Evolutionary conservation across 2,888 invertebrate species (phyloP).

Genomic region (Sussaba pulchella): DNA sequence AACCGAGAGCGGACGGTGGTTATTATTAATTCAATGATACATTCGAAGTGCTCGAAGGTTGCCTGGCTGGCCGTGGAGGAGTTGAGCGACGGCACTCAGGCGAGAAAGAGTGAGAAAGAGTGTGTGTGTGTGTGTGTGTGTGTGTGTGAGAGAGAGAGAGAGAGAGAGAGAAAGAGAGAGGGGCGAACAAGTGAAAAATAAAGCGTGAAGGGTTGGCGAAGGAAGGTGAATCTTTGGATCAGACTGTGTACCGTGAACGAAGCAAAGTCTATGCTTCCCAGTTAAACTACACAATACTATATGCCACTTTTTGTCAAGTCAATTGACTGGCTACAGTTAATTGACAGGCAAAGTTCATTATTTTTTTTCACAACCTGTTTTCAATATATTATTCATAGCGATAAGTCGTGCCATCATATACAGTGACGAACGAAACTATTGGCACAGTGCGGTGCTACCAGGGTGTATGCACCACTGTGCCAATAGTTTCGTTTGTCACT

Average conservation of each 20-base stretch:
- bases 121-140: too few relatives aligned
- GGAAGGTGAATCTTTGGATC: background rate
- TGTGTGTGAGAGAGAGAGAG: background rate
- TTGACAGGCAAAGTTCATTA: too few relatives aligned
- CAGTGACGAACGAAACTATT: too few relatives aligned
- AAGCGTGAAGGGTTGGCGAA: background rate
- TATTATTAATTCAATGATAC: constrained; percentile 79
- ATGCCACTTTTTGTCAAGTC: background rate
- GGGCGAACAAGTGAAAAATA: background rate
- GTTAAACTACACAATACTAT: background rate
- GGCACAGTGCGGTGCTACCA: too few relatives aligned
- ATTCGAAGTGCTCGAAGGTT: constrained; percentile 70
- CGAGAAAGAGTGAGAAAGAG: constrained; percentile 17
- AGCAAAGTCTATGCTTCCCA: background rate
- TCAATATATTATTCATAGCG: too few relatives aligned
- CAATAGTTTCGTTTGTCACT: too few relatives aligned
- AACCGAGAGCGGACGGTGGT: constrained; percentile 71
- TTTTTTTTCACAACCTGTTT: too few relatives aligned
- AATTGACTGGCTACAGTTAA: constrained; percentile 1
- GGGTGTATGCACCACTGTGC: too few relatives aligned
- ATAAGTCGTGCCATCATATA: too few relatives aligned
- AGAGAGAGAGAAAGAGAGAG: background rate
- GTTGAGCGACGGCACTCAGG: constrained; percentile 7
- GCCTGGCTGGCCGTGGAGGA: constrained; percentile 35
- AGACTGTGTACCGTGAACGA: background rate